phyloP scores from a whole-genome alignment of 2,113 vertebrate species.

The Alces alces region DNA sequence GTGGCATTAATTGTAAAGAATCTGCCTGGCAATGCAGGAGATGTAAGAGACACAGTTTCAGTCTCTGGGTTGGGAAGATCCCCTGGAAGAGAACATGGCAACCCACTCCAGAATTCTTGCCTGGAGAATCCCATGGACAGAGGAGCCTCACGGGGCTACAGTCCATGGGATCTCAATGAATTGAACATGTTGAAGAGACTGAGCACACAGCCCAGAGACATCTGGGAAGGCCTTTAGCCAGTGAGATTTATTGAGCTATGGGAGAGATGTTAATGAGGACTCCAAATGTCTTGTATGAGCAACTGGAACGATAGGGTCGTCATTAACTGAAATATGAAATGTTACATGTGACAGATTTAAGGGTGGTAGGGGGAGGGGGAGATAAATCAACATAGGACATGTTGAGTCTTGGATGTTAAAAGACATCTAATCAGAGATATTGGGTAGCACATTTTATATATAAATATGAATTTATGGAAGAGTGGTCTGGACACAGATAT shows the following conservation, averaged over 20 bases:
- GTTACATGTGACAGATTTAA: not conserved
- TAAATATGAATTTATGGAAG: not conserved
- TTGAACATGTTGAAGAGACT: not conserved
- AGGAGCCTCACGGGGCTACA: not conserved
- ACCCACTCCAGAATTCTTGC: not conserved
- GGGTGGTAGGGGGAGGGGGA: accelerated
- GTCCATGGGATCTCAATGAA: not conserved
- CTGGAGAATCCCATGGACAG: not conserved
- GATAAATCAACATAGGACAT: not conserved
- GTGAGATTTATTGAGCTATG: not conserved
- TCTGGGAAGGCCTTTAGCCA: not conserved
- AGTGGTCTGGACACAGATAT: not conserved
- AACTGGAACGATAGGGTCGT: not conserved
- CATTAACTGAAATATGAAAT: not conserved
- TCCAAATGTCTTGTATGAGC: not conserved
- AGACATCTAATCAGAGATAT: not conserved
- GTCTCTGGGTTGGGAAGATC: not conserved
- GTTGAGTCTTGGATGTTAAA: not conserved
- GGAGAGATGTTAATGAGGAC: not conserved
- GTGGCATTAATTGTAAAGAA: not conserved
- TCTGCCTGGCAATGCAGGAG: not conserved
- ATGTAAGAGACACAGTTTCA: not conserved
- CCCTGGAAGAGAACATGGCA: not conserved
- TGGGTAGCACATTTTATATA: not conserved
- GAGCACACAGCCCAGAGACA: not conserved